These are phyloP conservation scores for Bactericera cockerelli DNA, from an alignment of 1,140 invertebrate genomes.

Conservation along the genomic window DNA sequence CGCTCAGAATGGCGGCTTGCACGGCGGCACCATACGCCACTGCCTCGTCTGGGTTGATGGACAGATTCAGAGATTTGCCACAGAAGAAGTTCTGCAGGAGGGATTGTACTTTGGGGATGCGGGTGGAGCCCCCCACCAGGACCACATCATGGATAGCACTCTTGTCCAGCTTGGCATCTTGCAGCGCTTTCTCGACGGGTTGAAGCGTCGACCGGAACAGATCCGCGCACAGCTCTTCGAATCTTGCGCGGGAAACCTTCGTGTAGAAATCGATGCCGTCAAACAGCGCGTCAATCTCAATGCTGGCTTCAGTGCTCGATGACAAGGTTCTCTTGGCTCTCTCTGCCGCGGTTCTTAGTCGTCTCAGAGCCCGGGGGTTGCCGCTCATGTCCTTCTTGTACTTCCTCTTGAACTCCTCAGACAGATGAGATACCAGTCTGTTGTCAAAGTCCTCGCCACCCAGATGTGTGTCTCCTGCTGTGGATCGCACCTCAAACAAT, in stretches of 20 bases:
- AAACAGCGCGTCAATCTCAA: constrained; percentile 54
- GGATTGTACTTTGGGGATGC: constrained; percentile 38
- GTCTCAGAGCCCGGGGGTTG: constrained; percentile 32
- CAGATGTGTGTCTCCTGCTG: constrained; percentile 58
- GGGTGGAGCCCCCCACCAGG: constrained; percentile 51
- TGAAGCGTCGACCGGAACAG: constrained; percentile 40
- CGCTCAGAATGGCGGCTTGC: constrained; percentile 57
- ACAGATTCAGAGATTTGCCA: constrained; percentile 47
- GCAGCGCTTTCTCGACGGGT: constrained; percentile 41
- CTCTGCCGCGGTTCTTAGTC: constrained; percentile 46
- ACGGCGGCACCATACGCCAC: constrained; percentile 55
- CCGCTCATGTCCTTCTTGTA: constrained; percentile 33
- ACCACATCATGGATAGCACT: constrained; percentile 48
- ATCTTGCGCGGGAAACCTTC: constrained; percentile 49
- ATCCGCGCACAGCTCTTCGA: constrained; percentile 76
- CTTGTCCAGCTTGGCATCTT: constrained; percentile 52
- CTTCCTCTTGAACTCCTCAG: constrained; percentile 36
- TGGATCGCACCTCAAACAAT: constrained; percentile 60
- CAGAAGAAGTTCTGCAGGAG: constrained; percentile 40
- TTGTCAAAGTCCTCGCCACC: constrained; percentile 70
- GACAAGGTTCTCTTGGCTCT: constrained; percentile 69
- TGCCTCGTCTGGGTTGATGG: constrained; percentile 66
- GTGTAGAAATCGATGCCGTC: constrained; percentile 58
- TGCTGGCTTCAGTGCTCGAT: constrained; percentile 45
- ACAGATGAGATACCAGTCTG: constrained; percentile 64